Base-by-base conservation (phyloP, 2,797 vertebrate species). In the Pangasius sanitwongsei region DNA sequence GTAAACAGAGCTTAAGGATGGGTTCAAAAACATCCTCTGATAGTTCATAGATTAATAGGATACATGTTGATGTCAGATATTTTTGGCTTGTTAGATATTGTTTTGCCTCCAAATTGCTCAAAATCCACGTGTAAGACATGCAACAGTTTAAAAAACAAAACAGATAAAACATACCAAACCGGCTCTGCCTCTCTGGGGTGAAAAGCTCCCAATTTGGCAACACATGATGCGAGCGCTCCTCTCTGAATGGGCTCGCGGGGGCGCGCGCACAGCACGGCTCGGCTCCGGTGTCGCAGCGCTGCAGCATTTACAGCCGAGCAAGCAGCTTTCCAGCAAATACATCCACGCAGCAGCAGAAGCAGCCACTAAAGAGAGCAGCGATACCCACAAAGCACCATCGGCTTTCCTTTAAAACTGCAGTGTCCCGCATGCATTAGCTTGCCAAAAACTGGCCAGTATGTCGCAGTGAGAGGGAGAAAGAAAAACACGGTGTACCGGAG, bases 201-300 rank as follows among this genome's bases (percentile, higher is more conserved):
- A 4, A 28, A 82, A 82, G 1, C 11, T 5, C 12, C 4, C 28
- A 84, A 69, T 67, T 28, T 67, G 83, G 63, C 83, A 84, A 84
- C 83, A 5, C 63, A 20, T 6, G 15, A 50, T 20, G 16, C 7
- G 5, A 31, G 83, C 8, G 63, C 63, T 18, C 4, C 6, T 67
- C 83, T 69, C 44, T 50, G 44, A 69, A 44, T 2, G 18, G 83
- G 63, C 83, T 67, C 63, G 63, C 18, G 83, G 83, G 83, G 83
- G 83, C 83, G 83, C 63, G n/a, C 83, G 44, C 2, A 48, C 80
- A 61, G 31, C 61, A 31, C 8, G 28, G n/a, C 4, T 65, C 57
- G 89, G 87, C 87, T 87, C 67, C 91, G 5, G 31, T 95, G 95
- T 94, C 95, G 95, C 95, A 95, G 93, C 91, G 75, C 92, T 96